Percentiles rank a stretch among this genome's conserved stretches.
phyloP scores from a whole-genome alignment of 2,888 invertebrate species.

The Agelastica alni region DNA sequence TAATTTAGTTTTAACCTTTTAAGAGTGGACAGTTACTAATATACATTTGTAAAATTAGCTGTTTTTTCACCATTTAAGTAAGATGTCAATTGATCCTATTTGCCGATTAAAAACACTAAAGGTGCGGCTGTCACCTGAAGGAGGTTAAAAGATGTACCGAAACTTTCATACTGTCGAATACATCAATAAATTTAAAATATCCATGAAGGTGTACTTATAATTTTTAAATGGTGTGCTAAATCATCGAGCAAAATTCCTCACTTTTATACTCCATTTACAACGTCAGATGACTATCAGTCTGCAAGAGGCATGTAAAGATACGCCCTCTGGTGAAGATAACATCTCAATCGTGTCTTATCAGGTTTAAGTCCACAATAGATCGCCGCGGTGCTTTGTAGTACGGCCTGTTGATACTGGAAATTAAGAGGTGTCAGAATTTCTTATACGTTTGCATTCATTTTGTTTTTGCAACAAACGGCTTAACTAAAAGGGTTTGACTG shows the following conservation, averaged over 20 bases:
- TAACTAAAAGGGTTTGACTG: background rate
- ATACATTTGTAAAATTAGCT: too few species aligned
- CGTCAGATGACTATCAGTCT: constrained; percentile 26
- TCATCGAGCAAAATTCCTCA: background rate
- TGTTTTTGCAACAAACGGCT: background rate
- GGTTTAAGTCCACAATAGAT: constrained; percentile 28
- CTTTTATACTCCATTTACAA: constrained; percentile 9
- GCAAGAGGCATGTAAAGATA: constrained; percentile 32
- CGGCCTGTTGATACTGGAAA: constrained; percentile 19
- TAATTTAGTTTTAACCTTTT: too few species aligned
- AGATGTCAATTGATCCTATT: too few species aligned
- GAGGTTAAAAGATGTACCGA: too few species aligned
- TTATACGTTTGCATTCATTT: constrained; percentile 13
- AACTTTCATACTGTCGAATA: too few species aligned
- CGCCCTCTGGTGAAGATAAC: constrained; percentile 25
- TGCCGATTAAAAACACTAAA: too few species aligned
- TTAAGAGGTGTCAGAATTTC: constrained; percentile 14
- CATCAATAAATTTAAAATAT: too few species aligned
- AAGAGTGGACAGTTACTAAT: too few species aligned
- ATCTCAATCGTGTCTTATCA: constrained; percentile 27
- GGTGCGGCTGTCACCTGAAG: too few species aligned
- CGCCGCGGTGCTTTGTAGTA: constrained; percentile 13
- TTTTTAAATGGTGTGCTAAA: background rate
- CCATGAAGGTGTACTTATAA: too few species aligned
- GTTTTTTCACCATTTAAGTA: too few species aligned